Evolutionary conservation across 2,797 vertebrate genomes (phyloP), one percentile per base, ranked within the genome.

Genomic region (Acrossocheilus fasciatus): DNA sequence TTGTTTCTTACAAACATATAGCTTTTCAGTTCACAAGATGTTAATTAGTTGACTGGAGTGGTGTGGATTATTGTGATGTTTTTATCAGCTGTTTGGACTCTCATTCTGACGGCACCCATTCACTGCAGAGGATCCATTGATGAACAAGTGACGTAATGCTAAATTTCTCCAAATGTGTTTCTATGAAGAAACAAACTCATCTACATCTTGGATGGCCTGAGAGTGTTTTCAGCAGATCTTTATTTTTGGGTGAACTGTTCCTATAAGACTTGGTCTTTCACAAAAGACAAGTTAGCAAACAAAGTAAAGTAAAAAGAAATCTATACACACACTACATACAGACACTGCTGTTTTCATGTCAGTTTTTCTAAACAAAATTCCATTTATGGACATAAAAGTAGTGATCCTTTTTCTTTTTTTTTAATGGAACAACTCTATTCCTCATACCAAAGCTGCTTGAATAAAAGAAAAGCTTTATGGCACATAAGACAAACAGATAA

Each of bases 401-500:
- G 14, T 26, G 6, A 54, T 2, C 47, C 36, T 39, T 39, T 5
- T 39, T 39, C 47, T 17, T 41, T 43, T 68, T 70, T 23, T 59
- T 17, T 6, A 26, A 3, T 11, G 39, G n/a, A 64, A 18, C 57
- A 45, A 11, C 8, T 54, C 3, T 4, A 69, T 43, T 59, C 8
- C 9, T 26, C 43, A 57, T 17, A 14, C 23, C n/a, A 30, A 8
- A 23, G 18, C 69, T 43, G 69, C 39, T 43, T 23, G 18, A 45
- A 43, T 79, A 76, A 68, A 23, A n/a, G 7, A 36, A 69, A 43
- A 50, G 10, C 50, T 82, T 81, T 82, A 82, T 54, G 81, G 57
- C 34, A 6, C 81, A 20, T 18, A 82, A 26, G 54, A 79, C 76
- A 62, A 62, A 62, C 76, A 57, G 47, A 82, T 82, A 43, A 82